Evolutionary conservation across 2,888 invertebrate species (phyloP), one percentile per base, ranked within the genome.

Genomic region (Orthonevra nobilis): DNA sequence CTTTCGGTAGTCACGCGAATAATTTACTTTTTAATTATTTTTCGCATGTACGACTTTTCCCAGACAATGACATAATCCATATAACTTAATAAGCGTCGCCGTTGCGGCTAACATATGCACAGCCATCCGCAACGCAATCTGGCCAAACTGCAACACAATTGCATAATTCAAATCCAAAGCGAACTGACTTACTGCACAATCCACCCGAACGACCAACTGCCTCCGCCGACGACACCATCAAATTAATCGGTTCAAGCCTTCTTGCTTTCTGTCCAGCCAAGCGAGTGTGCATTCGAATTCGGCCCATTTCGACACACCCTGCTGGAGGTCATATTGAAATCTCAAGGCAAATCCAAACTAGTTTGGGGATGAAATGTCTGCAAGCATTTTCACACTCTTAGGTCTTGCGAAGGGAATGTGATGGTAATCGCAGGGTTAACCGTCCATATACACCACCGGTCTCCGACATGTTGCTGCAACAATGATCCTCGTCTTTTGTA

Each of bases 1-100:
- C 60, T 79, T 73, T 79, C 56, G 66, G 61, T 56, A 79, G 66
- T 73, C 79, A 79, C 79, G 79, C 79, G 42, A 63, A 73, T 61
- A 60, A 38, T 64, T 70, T 79, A 30, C 56, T 61, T 61, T 50
- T 64, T 54, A 54, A 42, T 50, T 60, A 54, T 38, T 44, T n/a
- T n/a, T n/a, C n/a, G n/a, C n/a, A n/a, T n/a, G n/a, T n/a, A n/a
- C n/a, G n/a, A n/a, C n/a, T n/a, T n/a, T n/a, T 70, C 52, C 6
- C 70, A 64, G 28, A 34, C 54, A 19, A 52, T 70, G 77, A 77
- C 66, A 54, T 73, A 73, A 66, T 46, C 28, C 19, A 15, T 66
- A 20, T 28, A 32, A 42, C 60, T 48, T 68, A 54, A 64, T 52
- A 74, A 74, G 46, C 61, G 52, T 14, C 28, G 17, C n/a, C 58